Conservation (phyloP, 2,113 vertebrate species). For the Pica pica region DNA sequence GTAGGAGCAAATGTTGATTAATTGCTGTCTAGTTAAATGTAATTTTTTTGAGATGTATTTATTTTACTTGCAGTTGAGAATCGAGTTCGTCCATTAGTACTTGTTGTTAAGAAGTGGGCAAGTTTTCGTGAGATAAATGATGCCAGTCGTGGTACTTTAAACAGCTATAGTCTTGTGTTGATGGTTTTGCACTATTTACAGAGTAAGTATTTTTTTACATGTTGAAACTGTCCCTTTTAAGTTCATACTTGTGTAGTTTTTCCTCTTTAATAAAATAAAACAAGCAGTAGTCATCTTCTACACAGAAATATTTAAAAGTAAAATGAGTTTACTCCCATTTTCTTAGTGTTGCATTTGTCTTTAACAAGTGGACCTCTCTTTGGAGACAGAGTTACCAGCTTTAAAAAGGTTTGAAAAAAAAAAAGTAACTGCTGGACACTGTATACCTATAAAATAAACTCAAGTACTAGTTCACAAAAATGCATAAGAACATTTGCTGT, state of each 20-base stretch:
- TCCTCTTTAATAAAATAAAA: neutral
- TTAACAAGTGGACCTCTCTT: neutral
- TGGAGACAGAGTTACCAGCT: neutral
- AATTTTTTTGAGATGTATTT: conserved; percentile 25
- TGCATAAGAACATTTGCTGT: neutral
- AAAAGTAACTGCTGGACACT: neutral
- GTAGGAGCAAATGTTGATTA: neutral
- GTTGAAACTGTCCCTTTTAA: neutral
- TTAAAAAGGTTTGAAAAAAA: neutral
- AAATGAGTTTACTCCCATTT: neutral
- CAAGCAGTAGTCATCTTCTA: neutral
- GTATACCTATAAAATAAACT: conserved; percentile 19
- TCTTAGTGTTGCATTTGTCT: neutral
- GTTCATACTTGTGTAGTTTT: neutral
- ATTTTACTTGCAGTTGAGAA: conserved; percentile 84
- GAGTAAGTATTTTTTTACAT: conserved; percentile 79
- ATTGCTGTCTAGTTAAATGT: neutral
- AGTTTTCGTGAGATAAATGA: conserved; percentile 88
- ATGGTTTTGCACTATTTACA: conserved; percentile 99
- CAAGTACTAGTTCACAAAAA: neutral
- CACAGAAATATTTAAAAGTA: neutral
- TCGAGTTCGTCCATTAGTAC: conserved; percentile 88
- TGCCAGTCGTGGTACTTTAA: conserved; percentile 95
- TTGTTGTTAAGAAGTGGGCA: conserved; percentile 96
- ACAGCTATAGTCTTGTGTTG: conserved; percentile 92